Conservation (phyloP, 2,113 vertebrate species). For the Bungarus multicinctus region DNA sequence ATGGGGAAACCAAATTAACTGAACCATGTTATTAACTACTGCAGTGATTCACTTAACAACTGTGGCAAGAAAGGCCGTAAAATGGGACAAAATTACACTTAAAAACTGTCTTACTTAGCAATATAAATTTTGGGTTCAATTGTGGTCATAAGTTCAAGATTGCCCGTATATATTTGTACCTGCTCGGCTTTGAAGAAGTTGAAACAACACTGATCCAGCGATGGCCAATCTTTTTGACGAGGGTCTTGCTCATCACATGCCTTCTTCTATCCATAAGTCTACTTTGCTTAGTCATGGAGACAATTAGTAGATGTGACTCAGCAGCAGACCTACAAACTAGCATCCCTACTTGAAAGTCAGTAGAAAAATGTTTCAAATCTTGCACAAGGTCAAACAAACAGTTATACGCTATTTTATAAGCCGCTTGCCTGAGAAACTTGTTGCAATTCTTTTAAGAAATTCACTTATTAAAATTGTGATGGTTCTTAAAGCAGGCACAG, state of each 20-base stretch:
- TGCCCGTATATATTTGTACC: not conserved
- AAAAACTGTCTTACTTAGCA: too few relatives aligned
- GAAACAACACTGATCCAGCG: not conserved
- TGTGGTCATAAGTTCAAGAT: too few relatives aligned
- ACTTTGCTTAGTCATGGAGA: not conserved
- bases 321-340: not conserved
- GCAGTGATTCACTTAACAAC: too few relatives aligned
- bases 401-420: not conserved
- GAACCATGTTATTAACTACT: too few relatives aligned
- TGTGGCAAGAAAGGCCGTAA: too few relatives aligned
- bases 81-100: too few relatives aligned
- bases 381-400: not conserved
- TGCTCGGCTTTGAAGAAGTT: not conserved
- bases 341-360: not conserved
- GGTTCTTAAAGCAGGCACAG: not conserved
- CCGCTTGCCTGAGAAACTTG: not conserved
- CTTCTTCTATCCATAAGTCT: too few relatives aligned
- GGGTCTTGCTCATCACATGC: not conserved
- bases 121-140: too few relatives aligned
- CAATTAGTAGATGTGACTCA: not conserved
- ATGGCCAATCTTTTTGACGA: not conserved
- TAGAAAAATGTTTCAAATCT: not conserved
- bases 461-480: not conserved
- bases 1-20: too few relatives aligned
- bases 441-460: not conserved